Evolutionary conservation across 2,113 vertebrate species (phyloP).

Genomic region (Epinephelus lanceolatus): DNA sequence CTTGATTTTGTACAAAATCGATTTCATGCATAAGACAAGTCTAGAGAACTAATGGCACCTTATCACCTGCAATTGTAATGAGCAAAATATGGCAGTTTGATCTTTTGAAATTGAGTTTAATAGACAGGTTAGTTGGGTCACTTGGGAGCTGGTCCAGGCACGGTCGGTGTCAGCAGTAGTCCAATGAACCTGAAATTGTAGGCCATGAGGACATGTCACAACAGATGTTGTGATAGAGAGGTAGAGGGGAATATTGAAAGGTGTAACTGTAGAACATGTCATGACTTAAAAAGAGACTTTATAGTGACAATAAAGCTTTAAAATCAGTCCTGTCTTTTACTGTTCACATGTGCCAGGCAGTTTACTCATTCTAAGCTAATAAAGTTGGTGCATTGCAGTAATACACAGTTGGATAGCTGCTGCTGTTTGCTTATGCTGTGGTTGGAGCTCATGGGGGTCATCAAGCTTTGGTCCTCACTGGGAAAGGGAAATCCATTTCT

Average conservation of each 20-base stretch:
- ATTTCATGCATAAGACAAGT: too few relatives aligned
- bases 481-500: constrained; percentile 47
- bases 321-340: background rate
- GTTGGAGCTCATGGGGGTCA: constrained; percentile 27
- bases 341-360: background rate
- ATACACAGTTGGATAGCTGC: constrained; percentile 27
- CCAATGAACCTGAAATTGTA: background rate
- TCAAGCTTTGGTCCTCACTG: constrained; percentile 37
- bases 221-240: background rate
- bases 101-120: background rate
- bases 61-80: background rate
- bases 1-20: too few relatives aligned
- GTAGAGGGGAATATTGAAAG: background rate
- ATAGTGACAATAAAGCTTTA: background rate
- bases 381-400: constrained; percentile 42
- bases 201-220: background rate
- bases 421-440: background rate
- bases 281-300: background rate
- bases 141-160: background rate
- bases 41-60: too few relatives aligned
- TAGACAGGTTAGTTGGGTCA: background rate
- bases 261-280: background rate
- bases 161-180: background rate
- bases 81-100: background rate
- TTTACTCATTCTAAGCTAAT: constrained; percentile 1